Evolutionary conservation across 1,140 invertebrate species (phyloP).

Genomic region (Nylanderia fulva): DNA sequence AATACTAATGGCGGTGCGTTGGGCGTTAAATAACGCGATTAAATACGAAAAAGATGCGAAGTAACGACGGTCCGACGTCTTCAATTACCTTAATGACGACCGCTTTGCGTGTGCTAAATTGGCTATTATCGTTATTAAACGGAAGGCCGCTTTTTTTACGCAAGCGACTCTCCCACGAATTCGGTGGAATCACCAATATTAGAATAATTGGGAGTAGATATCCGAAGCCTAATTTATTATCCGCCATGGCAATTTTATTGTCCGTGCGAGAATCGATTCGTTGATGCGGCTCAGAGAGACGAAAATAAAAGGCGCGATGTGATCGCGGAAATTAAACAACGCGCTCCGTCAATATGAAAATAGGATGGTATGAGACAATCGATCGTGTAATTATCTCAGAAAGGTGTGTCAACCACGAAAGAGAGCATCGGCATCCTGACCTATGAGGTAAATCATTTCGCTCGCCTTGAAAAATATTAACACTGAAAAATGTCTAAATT

Average conservation of each 20-base stretch:
- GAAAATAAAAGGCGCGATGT: conserved; percentile 14
- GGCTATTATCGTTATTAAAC: conserved; percentile 64
- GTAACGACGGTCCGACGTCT: conserved; percentile 42
- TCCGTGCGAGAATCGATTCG: neutral
- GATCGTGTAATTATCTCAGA: conserved; percentile 65
- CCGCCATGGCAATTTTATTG: conserved; percentile 22
- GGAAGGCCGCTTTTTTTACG: conserved; percentile 35
- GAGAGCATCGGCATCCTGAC: conserved; percentile 31
- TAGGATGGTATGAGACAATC: conserved; percentile 48
- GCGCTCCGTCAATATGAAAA: conserved; percentile 56
- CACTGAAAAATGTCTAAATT: no score
- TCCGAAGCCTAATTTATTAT: conserved; percentile 52
- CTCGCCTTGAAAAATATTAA: conserved; percentile 6
- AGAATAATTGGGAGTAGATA: conserved; percentile 34
- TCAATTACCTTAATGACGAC: conserved; percentile 68
- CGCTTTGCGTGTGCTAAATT: conserved; percentile 57
- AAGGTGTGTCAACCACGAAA: conserved; percentile 42
- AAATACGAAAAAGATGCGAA: neutral
- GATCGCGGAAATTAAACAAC: neutral
- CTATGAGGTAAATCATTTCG: conserved; percentile 47
- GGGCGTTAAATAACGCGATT: conserved; percentile 8
- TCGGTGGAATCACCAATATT: neutral
- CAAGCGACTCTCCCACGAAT: conserved; percentile 20
- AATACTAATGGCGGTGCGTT: neutral
- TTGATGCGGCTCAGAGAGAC: neutral